Conservation (phyloP, 2,797 vertebrate genomes). For the Ambastaia sidthimunki region DNA sequence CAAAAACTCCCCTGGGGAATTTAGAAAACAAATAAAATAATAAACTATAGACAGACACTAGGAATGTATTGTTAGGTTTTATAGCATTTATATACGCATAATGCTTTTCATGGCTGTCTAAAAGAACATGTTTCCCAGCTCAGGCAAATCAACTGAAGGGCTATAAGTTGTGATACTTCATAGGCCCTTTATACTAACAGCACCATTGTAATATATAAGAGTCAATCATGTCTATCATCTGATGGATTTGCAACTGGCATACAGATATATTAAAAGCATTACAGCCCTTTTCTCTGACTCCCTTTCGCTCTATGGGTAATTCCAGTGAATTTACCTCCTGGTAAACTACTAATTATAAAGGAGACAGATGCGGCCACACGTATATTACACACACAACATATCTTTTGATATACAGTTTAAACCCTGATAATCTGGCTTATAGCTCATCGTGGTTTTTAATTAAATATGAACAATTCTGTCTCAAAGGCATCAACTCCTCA, state of each 20-base stretch:
- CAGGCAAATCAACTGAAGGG: conserved; percentile 5
- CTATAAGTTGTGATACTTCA: not conserved
- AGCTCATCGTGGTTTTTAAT: not conserved
- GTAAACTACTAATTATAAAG: not conserved
- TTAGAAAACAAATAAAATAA: not conserved
- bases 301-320: not conserved
- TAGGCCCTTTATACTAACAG: conserved; percentile 22
- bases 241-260: conserved; percentile 11
- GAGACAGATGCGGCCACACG: not conserved
- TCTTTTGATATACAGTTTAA: not conserved
- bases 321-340: too few species aligned
- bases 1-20: not conserved
- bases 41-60: not conserved
- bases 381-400: not conserved
- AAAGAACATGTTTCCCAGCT: not conserved
- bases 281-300: not conserved
- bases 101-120: not conserved
- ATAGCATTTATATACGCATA: not conserved
- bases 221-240: not conserved
- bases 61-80: not conserved
- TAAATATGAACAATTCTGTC: not conserved
- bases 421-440: not conserved
- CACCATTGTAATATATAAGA: not conserved
- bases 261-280: conserved; percentile 13
- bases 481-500: conserved; percentile 1